Evolutionary conservation across 2,113 vertebrate genomes (phyloP), one percentile per base, ranked within the genome.

Genomic region (Heterotis niloticus): DNA sequence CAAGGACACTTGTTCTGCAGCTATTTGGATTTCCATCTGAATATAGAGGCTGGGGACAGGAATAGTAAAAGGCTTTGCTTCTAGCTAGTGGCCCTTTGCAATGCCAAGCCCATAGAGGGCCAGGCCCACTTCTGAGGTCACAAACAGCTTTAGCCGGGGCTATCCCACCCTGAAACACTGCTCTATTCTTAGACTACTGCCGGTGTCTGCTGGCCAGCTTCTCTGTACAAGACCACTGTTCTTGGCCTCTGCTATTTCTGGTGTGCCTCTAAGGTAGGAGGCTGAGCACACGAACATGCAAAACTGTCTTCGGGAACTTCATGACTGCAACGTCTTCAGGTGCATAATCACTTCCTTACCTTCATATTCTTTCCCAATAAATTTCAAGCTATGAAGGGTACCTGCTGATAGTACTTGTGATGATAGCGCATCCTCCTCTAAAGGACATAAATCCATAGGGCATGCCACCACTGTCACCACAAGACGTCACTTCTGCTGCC

Each of bases 21-120:
- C 82, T 90, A 81, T 90, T 91, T 91, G 78, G 84, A 90, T 92
- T 91, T 91, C 87, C 88, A 90, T 90, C 78, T 88, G 79, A 90
- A 86, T 84, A 80, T 83, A 77, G 59, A 67, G 78, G 77, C 62
- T 80, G 83, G 81, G 23, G 74, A 85, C 83, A 83, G 86, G 81
- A 90, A 90, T 87, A 88, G 87, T 57, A 87, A 84, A 75, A 77
- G 54, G 79, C 77, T 62, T 73, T 51, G 34, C 86, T 79, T 80
- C 64, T 76, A 57, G 52, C 64, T 75, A 77, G 70, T 59, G 66
- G 66, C 28, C 78, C 76, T 52, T 81, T 64, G 54, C 69, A 16
- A 75, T 75, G 81, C 80, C 67, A 79, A 81, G 18, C 70, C 56
- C 71, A 60, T 28, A 67, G 29, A 54, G 81, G 79, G 56, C 68